Evolutionary conservation across 2,797 vertebrate genomes (phyloP), one percentile per base, ranked within the genome.

Genomic region (Eurystomus glaucurus): DNA sequence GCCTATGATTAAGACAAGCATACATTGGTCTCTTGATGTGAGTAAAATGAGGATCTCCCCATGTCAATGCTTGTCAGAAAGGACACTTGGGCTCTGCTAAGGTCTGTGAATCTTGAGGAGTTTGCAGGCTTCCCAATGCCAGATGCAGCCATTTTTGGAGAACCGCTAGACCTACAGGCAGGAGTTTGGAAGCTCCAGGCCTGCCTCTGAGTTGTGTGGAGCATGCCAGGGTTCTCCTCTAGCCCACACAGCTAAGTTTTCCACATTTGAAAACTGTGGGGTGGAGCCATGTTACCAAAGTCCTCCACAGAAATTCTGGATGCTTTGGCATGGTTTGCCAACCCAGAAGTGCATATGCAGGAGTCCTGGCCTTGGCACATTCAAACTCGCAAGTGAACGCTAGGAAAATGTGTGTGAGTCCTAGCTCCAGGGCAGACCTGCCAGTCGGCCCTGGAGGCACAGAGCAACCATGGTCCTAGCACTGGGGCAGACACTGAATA

Each of bases 291-390:
- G 2, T 76, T 66, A 50, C n/a, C 31, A 23, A 57, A 48, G 31
- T 22, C 14, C 26, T 60, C 23, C 39, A 19, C 29, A 52, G 61
- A 81, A 62, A 43, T 90, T 58, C 21, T 43, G 57, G 54, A 12
- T 90, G 17, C 14, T 79, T 58, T 61, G 31, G 18, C 0, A 0
- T 69, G 75, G 15, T 65, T 65, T 72, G 7, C 33, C 41, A 52
- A 1, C 31, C 28, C 57, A 11, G 14, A 58, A 26, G 3, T 18
- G 14, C 9, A 2, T 22, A 41, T 0, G 0, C 2, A 1, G 26
- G 4, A 60, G 12, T 60, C 20, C 46, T 78, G 26, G 15, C 62
- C 28, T 48, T 72, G 37, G 35, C 37, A 31, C 0, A 0, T 57
- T 60, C 14, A 6, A 31, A 7, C 45, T 75, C 58, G 57, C 37